Evolutionary conservation across 1,140 invertebrate species (phyloP).

Genomic region (Drosophila kohkoa): DNA sequence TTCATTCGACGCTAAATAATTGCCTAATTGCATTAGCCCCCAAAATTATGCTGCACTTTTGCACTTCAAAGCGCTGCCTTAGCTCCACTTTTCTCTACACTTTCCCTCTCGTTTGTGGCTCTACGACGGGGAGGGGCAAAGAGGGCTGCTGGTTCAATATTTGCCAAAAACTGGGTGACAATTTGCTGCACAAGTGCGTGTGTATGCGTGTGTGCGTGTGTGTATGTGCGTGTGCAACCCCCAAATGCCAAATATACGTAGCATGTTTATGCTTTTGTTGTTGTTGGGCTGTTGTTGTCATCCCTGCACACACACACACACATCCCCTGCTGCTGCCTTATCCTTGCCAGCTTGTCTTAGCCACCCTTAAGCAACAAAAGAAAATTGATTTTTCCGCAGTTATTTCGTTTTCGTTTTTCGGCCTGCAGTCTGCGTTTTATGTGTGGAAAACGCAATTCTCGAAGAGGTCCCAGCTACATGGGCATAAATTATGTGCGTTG

Average conservation of each 20-base stretch:
- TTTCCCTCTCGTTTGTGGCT: constrained; percentile 47
- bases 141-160: constrained; percentile 21
- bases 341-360: constrained; percentile 5
- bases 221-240: constrained; percentile 67
- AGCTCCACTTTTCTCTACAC: constrained; percentile 42
- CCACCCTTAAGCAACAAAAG: constrained; percentile 67
- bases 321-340: background rate
- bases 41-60: constrained; percentile 77
- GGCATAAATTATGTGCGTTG: constrained; percentile 77
- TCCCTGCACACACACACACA: constrained; percentile 3
- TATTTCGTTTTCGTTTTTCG: constrained; percentile 33
- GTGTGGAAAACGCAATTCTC: constrained; percentile 50
- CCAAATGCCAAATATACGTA: constrained; percentile 47
- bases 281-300: constrained; percentile 9
- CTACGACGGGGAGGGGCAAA: background rate
- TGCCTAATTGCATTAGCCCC: constrained; percentile 79
- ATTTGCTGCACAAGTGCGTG: constrained; percentile 78
- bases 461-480: constrained; percentile 47
- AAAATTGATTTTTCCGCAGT: constrained; percentile 82
- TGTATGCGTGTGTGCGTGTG: constrained; percentile 8
- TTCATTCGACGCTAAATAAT: constrained; percentile 56
- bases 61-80: constrained; percentile 67
- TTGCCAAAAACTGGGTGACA: constrained; percentile 73
- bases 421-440: constrained; percentile 79
- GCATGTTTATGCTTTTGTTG: constrained; percentile 30